Conservation (phyloP, 1,140 invertebrate species). For the Sitobion miscanthi region DNA sequence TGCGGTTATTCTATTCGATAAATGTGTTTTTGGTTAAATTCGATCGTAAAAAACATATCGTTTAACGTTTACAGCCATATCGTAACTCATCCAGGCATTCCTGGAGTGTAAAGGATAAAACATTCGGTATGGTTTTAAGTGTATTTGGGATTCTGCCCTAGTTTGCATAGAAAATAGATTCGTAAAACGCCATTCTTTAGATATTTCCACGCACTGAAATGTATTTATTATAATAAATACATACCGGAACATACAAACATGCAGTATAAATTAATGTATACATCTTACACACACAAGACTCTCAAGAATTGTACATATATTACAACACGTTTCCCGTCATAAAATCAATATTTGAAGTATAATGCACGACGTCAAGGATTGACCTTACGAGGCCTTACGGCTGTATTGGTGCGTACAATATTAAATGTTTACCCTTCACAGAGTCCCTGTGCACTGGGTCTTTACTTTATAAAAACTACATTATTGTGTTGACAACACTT, state of each 20-base stretch:
- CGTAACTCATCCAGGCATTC: conserved; percentile 16
- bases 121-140: conserved; percentile 28
- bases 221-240: conserved; percentile 29
- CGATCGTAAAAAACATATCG: background rate
- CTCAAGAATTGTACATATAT: background rate
- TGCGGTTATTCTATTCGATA: background rate
- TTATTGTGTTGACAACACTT: background rate
- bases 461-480: background rate
- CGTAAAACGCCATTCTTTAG: background rate
- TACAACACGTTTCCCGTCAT: background rate
- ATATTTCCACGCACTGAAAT: background rate
- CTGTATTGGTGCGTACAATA: background rate
- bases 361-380: background rate
- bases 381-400: background rate
- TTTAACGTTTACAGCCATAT: conserved; percentile 13
- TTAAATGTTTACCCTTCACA: background rate
- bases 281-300: background rate
- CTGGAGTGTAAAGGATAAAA: background rate
- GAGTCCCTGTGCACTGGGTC: background rate
- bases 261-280: background rate
- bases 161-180: conserved; percentile 47
- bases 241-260: background rate
- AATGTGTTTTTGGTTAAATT: background rate
- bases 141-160: background rate
- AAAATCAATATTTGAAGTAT: conserved; percentile 9